Base-by-base conservation (phyloP, 2,113 vertebrate species). In the Oreochromis niloticus region DNA sequence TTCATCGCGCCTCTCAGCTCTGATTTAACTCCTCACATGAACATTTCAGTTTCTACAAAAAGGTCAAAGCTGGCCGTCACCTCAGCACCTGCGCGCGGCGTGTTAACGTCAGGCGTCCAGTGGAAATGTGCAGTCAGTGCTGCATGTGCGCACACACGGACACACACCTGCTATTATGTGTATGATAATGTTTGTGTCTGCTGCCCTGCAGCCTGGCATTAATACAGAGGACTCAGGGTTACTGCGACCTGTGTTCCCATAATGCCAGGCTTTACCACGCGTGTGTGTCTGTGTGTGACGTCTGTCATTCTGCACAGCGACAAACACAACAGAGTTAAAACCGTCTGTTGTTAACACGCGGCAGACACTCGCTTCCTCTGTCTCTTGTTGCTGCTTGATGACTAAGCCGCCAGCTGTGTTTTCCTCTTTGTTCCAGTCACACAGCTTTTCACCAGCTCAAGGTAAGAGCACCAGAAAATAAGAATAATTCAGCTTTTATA, bases 81-180 rank as follows among this genome's bases (percentile, higher is more conserved):
- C 52, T 41, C 24, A 66, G 24, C 59, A 83, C 30, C 27, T 24
- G 16, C 4, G 3, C 4, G n/a, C 17, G 2, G 83, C 4, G 30
- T 41, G 59, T 50, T 63, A 59, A 75, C 57, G 61, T 89, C 87
- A 85, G 78, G 17, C 27, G 1, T 32, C 0, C 22, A 2, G 71
- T 75, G 71, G 27, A 10, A 75, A 75, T 17, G 43, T 30, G 14
- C 71, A 48, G 71, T 75, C 71, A 3, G 71, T 30, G 43, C 43
- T 32, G 71, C 24, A 7, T 75, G 9, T 32, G 9, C 73, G 54
- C 87, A 86, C 86, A 82, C 83, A 34, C 4, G 1, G 48, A 83
- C 88, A 43, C 84, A 89, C 91, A 88, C 87, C 92, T 89, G 88
- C 82, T 63, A 94, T 94, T 91, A 94, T 54, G 22, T 22, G 4